Percentiles rank a stretch among this genome's conserved stretches.
phyloP scores from a whole-genome alignment of 1,140 invertebrate genomes.

The Cheumatopsyche charites region DNA sequence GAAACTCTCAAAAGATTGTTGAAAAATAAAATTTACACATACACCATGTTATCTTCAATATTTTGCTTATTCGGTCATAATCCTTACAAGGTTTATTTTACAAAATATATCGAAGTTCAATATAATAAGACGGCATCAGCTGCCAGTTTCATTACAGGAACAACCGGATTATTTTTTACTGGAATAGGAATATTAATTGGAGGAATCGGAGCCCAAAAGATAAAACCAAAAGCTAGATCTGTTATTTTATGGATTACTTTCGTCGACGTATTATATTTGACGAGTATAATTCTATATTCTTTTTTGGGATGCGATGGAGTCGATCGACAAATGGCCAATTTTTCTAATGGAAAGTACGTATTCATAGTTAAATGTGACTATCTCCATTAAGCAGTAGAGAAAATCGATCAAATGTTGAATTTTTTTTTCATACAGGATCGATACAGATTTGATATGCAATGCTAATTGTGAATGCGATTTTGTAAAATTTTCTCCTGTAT shows the following conservation, averaged over 20 bases:
- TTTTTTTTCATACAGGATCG: conserved; percentile 32
- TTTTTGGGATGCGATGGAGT: conserved; percentile 71
- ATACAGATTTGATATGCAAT: conserved; percentile 62
- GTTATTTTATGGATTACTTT: conserved; percentile 76
- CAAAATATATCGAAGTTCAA: conserved; percentile 77
- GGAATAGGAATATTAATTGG: conserved; percentile 72
- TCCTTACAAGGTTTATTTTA: conserved; percentile 77
- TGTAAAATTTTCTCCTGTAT: conserved; percentile 73
- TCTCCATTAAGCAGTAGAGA: not conserved
- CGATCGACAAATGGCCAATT: conserved; percentile 54
- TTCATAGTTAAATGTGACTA: not conserved
- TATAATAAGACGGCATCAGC: conserved; percentile 73
- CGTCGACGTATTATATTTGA: conserved; percentile 67
- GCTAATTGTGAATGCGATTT: conserved; percentile 69
- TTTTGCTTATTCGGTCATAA: conserved; percentile 75
- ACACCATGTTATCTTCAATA: conserved; percentile 69
- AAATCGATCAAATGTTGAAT: not conserved
- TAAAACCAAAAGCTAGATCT: conserved; percentile 70
- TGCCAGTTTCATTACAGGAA: conserved; percentile 70
- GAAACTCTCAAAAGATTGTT: conserved; percentile 67
- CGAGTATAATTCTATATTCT: conserved; percentile 69
- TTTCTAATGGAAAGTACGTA: not conserved
- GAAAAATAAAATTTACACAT: conserved; percentile 70
- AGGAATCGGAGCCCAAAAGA: conserved; percentile 70
- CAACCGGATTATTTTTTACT: conserved; percentile 72